A percentile compares a stretch with the other conserved stretches of the same genome.
Conservation (phyloP, 2,888 invertebrate genomes). For the Conomelus anceps region DNA sequence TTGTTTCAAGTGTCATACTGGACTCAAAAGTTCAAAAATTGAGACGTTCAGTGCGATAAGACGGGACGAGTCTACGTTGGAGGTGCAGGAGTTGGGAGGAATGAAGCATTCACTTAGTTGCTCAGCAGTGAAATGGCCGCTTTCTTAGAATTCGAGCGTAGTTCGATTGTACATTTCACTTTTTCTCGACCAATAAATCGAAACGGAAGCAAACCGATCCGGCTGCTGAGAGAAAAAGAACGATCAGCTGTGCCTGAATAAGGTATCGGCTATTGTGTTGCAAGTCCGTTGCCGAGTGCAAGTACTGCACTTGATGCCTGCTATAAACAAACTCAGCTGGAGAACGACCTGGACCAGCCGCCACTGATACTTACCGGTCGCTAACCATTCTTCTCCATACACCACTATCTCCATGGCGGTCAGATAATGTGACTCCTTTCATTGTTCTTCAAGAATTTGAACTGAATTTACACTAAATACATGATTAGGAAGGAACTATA, state of each 20-base stretch:
- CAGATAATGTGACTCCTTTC: not conserved
- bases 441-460: too few relatives aligned
- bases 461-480: not conserved
- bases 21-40: not conserved
- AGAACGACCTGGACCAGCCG: not conserved
- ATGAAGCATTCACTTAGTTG: not conserved
- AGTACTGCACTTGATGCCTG: not conserved
- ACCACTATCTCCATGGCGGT: not conserved
- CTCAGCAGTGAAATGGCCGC: not conserved
- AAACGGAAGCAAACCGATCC: not conserved
- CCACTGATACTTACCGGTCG: too few relatives aligned
- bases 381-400: not conserved
- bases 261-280: not conserved
- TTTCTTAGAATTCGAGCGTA: not conserved
- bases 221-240: not conserved
- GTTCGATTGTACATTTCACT: not conserved
- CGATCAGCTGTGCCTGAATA: not conserved
- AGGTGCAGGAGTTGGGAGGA: not conserved
- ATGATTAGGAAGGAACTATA: too few relatives aligned
- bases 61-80: not conserved
- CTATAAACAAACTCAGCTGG: not conserved
- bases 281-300: not conserved
- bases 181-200: not conserved
- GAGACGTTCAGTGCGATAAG: not conserved
- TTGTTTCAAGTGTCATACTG: too few relatives aligned